phyloP scores from a whole-genome alignment of 2,113 vertebrate species.

The Eleginops maclovinus region DNA sequence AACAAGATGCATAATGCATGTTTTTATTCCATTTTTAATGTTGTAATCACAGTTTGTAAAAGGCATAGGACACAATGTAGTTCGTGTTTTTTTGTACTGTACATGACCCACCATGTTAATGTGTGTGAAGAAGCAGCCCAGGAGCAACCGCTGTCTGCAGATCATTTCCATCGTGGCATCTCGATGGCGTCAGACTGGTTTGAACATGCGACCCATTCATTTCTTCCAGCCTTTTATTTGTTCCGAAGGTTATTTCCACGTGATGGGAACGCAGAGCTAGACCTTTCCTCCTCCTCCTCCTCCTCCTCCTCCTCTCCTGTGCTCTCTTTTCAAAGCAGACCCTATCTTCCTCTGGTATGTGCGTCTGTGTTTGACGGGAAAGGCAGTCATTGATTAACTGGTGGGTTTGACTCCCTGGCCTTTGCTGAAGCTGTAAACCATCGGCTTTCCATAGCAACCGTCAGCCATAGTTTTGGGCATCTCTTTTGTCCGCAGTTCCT shows the following conservation, averaged over 20 bases:
- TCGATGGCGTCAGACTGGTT: constrained; percentile 20
- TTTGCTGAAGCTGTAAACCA: constrained; percentile 73
- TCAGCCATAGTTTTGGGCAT: constrained; percentile 50
- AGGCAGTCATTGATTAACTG: constrained; percentile 73
- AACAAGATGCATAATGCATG: background rate
- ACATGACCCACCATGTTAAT: background rate
- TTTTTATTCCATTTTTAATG: background rate
- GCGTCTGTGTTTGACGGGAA: constrained; percentile 50
- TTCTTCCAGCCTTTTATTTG: constrained; percentile 36
- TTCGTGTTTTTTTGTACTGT: no score
- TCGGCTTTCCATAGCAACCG: constrained; percentile 73
- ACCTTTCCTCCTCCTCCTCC: constrained; percentile 17
- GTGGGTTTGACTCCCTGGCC: constrained; percentile 59
- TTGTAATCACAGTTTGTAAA: background rate
- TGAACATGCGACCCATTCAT: constrained; percentile 26
- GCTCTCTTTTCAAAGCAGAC: constrained; percentile 13
- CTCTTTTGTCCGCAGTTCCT: constrained; percentile 62
- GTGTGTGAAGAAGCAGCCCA: background rate
- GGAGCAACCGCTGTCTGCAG: constrained; percentile 23
- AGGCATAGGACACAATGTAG: background rate
- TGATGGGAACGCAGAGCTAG: constrained; percentile 21
- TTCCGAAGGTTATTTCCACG: constrained; percentile 23
- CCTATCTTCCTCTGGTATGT: constrained; percentile 64
- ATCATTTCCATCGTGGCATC: constrained; percentile 22
- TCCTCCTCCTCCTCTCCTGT: constrained; percentile 2